These are phyloP conservation scores for Eclectus roratus DNA, from an alignment of 2,113 vertebrate species.

Conservation along the genomic window DNA sequence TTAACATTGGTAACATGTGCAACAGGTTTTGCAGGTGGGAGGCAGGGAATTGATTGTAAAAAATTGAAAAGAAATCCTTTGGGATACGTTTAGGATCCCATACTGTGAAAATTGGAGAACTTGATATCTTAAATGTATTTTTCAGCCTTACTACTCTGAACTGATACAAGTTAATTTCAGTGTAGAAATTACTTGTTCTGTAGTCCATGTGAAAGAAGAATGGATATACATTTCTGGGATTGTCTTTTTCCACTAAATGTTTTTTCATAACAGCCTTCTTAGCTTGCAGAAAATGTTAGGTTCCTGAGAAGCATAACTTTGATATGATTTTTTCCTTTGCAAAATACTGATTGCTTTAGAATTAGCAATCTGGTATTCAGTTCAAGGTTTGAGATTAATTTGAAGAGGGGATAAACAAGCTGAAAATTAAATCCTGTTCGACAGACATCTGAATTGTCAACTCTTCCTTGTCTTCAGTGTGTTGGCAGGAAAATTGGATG, in stretches of 20 bases:
- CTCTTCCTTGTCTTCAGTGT: neutral
- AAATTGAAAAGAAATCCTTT: neutral
- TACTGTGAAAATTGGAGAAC: neutral
- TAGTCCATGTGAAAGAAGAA: neutral
- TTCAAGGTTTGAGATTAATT: neutral
- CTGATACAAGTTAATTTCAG: neutral
- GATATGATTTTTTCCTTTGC: neutral
- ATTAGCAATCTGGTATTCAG: neutral
- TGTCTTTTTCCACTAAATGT: neutral
- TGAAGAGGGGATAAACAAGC: neutral
- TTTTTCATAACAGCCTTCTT: neutral
- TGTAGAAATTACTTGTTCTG: neutral
- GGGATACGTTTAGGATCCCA: neutral
- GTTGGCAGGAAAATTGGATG: neutral
- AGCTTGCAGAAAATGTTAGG: neutral
- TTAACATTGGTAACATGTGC: neutral
- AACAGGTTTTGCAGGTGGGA: neutral
- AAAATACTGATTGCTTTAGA: neutral
- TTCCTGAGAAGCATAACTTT: neutral
- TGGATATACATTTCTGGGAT: neutral
- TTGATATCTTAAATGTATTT: neutral
- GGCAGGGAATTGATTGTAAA: neutral
- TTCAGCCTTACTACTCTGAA: neutral
- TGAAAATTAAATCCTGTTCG: neutral
- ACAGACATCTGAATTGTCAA: neutral